Conservation (phyloP, 2,888 invertebrate genomes). For the Ashinkailepas kermadecensis region DNA sequence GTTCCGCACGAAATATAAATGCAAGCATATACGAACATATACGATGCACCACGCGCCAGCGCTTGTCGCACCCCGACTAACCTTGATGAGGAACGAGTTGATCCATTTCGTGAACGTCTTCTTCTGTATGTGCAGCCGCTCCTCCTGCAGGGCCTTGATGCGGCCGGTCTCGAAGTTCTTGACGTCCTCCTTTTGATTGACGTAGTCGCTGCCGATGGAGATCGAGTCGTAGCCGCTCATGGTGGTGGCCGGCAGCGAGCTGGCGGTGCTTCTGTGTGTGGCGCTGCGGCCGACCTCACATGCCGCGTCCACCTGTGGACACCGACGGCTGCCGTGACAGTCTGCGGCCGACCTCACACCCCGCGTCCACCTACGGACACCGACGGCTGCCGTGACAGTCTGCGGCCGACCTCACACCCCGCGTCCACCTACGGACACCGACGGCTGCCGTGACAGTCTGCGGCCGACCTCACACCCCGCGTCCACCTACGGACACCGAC, state of each 20-base stretch:
- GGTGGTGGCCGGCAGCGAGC: background rate
- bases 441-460: no score
- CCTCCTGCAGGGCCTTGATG: constrained; percentile 93
- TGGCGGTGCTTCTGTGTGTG: background rate
- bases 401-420: no score
- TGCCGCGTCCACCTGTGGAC: background rate
- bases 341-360: no score
- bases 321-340: background rate
- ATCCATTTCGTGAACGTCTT: constrained; percentile 99
- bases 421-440: no score
- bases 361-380: no score
- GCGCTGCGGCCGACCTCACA: background rate
- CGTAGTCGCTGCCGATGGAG: background rate
- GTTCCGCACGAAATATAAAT: no score
- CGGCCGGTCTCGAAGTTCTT: constrained; percentile 82
- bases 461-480: no score
- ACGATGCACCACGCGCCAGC: no score
- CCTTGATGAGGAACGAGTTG: constrained; percentile 93
- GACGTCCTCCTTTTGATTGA: constrained; percentile 34
- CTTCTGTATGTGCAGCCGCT: constrained; percentile 96
- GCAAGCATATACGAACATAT: no score
- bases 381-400: no score
- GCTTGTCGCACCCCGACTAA: constrained; percentile 40
- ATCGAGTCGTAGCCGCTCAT: background rate
- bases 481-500: no score